Conservation (phyloP, 2,797 vertebrate genomes). For the Crypturellus tataupa region DNA sequence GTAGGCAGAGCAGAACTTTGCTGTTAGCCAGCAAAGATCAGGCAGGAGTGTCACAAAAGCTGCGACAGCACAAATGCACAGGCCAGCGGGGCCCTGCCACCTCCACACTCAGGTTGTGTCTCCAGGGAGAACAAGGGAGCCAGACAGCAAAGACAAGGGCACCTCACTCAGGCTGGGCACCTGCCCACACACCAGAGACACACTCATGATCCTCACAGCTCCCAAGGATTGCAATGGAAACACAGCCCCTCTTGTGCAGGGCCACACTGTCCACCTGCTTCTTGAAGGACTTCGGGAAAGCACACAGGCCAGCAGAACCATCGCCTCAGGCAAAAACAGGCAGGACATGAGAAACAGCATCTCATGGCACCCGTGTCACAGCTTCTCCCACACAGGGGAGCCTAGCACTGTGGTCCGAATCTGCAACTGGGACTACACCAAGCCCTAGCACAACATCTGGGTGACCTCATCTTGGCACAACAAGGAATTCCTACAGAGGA, state of each 20-base stretch:
- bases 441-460: neutral
- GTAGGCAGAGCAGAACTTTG: neutral
- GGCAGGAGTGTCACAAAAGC: fast-evolving
- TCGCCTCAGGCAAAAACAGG: neutral
- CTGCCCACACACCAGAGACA: neutral
- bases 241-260: neutral
- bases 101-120: neutral
- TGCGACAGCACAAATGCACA: neutral
- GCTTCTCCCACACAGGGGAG: neutral
- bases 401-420: neutral
- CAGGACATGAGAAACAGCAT: neutral
- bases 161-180: neutral
- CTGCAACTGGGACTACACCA: neutral
- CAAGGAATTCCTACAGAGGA: neutral
- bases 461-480: neutral
- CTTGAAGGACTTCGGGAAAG: neutral
- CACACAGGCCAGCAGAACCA: neutral
- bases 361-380: neutral
- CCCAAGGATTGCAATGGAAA: neutral
- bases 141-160: neutral
- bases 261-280: neutral
- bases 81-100: neutral
- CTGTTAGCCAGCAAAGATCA: neutral
- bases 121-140: neutral
- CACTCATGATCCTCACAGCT: neutral